Evolutionary conservation across 1,140 invertebrate species (phyloP), one percentile per base, ranked within the genome.

Genomic region (Drosophila littoralis): DNA sequence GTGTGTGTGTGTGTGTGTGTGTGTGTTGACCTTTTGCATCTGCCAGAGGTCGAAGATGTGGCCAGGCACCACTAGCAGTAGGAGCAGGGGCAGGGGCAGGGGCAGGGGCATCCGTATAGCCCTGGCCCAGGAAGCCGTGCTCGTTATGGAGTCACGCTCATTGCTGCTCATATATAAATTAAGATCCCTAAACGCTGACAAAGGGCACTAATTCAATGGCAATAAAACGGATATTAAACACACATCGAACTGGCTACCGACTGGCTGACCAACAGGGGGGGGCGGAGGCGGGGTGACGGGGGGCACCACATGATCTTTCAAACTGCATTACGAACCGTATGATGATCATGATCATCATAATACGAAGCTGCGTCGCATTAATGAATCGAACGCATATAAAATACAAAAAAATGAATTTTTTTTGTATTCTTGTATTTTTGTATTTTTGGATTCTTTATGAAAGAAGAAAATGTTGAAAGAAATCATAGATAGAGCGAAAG

Each of bases 141-240:
- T 89, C 77, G 80, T 84, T 89, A 86, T 79, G 67, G 69, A 77
- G 83, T 83, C 84, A 88, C 83, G 83, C 83, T 88, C 80, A 73
- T 81, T 79, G 73, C 77, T 51, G 57, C 73, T 57, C 78, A 76
- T 76, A 81, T 88, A 89, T 89, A 83, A 89, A 88, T 88, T 88
- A 81, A 88, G 80, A 88, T 88, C 84, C 84, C 84, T 88, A 89
- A 88, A 88, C 66, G 80, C 84, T 88, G 80, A 88, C 84, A 88
- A 89, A 89, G 84, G 84, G 65, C 84, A 80, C 84, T 88, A 88
- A 88, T 88, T 88, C 84, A 89, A 88, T 66, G 84, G 83, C 83
- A 88, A 88, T 88, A 88, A 89, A 88, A 88, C 80, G 84, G 84
- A 83, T 88, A 88, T 89, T 88, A 88, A 89, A 83, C 84, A 88